These are phyloP conservation scores for Chironomus tentans DNA, from an alignment of 2,888 invertebrate species.

Conservation along the genomic window DNA sequence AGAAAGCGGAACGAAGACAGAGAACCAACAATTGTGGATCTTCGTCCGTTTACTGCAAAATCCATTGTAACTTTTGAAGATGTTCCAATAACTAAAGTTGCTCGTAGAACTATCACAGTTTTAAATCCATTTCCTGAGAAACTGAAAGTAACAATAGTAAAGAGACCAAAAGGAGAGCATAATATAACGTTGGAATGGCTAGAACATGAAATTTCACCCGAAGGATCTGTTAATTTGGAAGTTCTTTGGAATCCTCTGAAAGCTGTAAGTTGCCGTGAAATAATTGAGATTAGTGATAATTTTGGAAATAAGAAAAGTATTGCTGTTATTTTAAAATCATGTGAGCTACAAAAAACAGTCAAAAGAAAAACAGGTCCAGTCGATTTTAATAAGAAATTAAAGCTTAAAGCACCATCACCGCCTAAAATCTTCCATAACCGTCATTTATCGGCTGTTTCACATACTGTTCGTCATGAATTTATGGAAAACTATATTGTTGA, in stretches of 20 bases:
- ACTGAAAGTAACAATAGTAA: constrained; percentile 44
- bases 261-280: constrained; percentile 52
- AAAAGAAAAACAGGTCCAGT: constrained; percentile 30
- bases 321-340: constrained; percentile 52
- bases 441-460: not conserved
- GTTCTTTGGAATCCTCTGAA: constrained; percentile 56
- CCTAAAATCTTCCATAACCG: not conserved
- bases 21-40: constrained; percentile 42
- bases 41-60: constrained; percentile 58
- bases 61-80: constrained; percentile 60
- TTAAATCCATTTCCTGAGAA: constrained; percentile 47
- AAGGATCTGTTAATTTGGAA: constrained; percentile 47
- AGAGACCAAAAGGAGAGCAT: constrained; percentile 49
- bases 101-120: constrained; percentile 48
- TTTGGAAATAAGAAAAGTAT: constrained; percentile 58
- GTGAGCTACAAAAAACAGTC: constrained; percentile 32
- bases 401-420: constrained; percentile 37
- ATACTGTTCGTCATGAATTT: not conserved
- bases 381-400: constrained; percentile 32
- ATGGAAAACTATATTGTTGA: not conserved
- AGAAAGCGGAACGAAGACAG: constrained; percentile 39
- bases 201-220: constrained; percentile 47
- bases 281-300: constrained; percentile 53
- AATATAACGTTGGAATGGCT: constrained; percentile 49
- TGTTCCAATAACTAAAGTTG: constrained; percentile 49